Evolutionary conservation across 2,113 vertebrate species (phyloP).

Genomic region (Hydrolagus affinis): DNA sequence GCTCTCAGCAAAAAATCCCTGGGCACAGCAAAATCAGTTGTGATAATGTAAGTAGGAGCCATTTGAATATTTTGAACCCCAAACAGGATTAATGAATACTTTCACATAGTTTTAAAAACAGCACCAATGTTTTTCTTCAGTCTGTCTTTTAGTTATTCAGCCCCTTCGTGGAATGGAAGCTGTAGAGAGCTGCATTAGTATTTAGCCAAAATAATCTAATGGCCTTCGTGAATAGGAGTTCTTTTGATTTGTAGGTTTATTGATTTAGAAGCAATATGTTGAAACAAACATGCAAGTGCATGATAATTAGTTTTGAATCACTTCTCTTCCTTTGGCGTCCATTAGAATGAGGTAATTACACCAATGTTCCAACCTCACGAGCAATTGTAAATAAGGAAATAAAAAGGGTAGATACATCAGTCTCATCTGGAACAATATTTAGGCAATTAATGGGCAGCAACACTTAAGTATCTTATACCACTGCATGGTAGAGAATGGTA

Average conservation of each 20-base stretch:
- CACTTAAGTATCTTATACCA: too few species aligned
- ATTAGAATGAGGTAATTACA: background rate
- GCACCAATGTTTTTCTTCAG: background rate
- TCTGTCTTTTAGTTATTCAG: constrained; percentile 15
- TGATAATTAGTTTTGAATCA: background rate
- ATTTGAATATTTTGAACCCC: constrained; percentile 16
- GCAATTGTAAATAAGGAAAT: background rate
- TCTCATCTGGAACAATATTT: background rate
- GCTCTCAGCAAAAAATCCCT: constrained; percentile 22
- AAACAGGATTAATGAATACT: constrained; percentile 22
- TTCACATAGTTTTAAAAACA: constrained; percentile 8
- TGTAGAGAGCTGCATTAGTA: background rate
- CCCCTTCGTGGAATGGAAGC: background rate
- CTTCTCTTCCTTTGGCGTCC: background rate
- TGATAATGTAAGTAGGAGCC: background rate
- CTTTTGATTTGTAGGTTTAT: constrained; percentile 17
- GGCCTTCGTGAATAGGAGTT: background rate
- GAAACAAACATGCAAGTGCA: background rate
- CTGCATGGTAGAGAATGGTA: too few species aligned
- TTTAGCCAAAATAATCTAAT: constrained; percentile 7
- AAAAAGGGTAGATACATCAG: background rate
- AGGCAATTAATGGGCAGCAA: background rate
- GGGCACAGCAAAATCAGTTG: background rate
- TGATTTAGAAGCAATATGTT: background rate
- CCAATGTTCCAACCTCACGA: background rate